These are phyloP conservation scores for Uromys caudimaculatus DNA, from an alignment of 2,797 vertebrate genomes.

Conservation along the genomic window DNA sequence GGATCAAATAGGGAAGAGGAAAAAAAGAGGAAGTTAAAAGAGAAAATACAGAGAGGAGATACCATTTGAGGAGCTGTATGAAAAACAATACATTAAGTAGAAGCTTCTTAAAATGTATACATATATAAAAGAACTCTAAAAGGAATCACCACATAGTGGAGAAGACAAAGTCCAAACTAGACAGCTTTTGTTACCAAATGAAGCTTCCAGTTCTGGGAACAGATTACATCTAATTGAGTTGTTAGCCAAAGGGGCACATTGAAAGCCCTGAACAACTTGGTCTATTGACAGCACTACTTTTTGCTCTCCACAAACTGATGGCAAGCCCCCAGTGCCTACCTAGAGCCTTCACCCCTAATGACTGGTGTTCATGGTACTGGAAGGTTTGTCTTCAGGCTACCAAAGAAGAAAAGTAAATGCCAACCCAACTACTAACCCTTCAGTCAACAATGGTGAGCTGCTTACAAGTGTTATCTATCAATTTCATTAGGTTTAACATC, in stretches of 20 bases:
- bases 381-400: background rate
- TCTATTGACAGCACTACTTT: background rate
- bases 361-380: background rate
- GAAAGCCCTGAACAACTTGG: background rate
- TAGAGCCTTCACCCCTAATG: background rate
- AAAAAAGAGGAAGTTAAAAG: no score
- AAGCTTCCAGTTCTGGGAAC: background rate
- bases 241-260: background rate
- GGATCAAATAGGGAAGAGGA: background rate
- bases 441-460: no score
- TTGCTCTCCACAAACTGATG: background rate
- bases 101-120: background rate
- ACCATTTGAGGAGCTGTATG: background rate
- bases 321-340: no score
- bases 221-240: background rate
- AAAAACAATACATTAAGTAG: background rate
- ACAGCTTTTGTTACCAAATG: background rate
- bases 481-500: background rate
- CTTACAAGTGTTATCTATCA: background rate
- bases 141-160: background rate
- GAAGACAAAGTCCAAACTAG: background rate
- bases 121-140: background rate
- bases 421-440: background rate
- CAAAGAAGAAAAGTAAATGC: background rate
- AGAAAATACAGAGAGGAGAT: background rate